Evolutionary conservation across 1,140 invertebrate species (phyloP).

Genomic region (Steinernema feltiae): DNA sequence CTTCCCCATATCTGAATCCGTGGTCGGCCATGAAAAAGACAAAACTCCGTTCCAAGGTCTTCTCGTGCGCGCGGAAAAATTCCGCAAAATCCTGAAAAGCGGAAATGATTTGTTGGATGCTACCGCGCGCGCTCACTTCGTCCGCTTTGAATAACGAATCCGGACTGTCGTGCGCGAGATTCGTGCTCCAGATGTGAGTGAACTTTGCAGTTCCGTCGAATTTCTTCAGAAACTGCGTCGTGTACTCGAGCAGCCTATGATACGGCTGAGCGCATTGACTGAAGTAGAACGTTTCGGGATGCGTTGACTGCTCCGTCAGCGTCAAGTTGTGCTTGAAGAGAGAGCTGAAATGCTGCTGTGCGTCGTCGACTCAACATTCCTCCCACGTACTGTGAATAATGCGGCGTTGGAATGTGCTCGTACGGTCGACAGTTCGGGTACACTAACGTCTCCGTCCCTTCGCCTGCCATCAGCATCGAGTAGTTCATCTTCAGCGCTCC

Average conservation of each 20-base stretch:
- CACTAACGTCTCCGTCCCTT: not conserved
- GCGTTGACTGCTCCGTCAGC: slow-evolving; percentile 18
- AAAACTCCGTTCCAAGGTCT: slow-evolving; percentile 29
- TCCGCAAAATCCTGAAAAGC: not conserved
- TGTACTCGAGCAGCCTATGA: slow-evolving; percentile 9
- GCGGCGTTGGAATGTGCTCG: slow-evolving; percentile 16
- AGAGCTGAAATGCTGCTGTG: no score
- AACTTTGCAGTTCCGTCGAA: slow-evolving; percentile 26
- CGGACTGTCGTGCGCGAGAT: slow-evolving; percentile 25
- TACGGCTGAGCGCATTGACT: slow-evolving; percentile 28
- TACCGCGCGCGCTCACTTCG: slow-evolving; percentile 17
- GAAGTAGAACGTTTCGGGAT: no score
- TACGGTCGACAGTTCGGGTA: slow-evolving; percentile 30
- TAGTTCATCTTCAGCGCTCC: not conserved
- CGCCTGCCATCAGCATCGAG: slow-evolving; percentile 25
- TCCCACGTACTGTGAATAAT: slow-evolving; percentile 14
- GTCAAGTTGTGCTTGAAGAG: not conserved
- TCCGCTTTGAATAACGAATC: slow-evolving; percentile 22
- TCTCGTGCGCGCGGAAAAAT: not conserved
- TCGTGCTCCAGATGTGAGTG: slow-evolving; percentile 21
- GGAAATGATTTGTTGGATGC: no score
- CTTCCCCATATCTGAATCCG: slow-evolving; percentile 18
- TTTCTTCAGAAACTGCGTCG: slow-evolving; percentile 21
- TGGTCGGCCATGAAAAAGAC: slow-evolving; percentile 32
- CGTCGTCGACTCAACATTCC: not conserved